Conservation (phyloP, 2,888 invertebrate species). For the Nomada fucata region DNA sequence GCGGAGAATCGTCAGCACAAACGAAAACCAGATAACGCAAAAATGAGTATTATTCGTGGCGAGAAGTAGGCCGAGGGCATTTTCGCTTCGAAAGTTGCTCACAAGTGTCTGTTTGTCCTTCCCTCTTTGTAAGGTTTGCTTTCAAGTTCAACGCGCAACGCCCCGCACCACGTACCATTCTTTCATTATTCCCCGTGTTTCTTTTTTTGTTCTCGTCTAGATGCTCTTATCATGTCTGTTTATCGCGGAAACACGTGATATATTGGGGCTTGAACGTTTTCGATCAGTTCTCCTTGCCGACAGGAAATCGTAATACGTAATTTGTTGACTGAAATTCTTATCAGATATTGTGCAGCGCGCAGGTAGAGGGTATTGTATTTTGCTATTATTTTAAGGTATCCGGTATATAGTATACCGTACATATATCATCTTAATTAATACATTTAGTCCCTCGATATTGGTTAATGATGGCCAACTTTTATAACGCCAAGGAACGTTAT, state of each 20-base stretch:
- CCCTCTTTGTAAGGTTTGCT: slow-evolving; percentile 27
- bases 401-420: too few species aligned
- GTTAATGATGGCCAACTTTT: too few species aligned
- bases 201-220: not conserved
- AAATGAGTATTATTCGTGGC: slow-evolving; percentile 42
- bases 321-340: too few species aligned
- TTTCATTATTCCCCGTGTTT: not conserved
- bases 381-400: too few species aligned
- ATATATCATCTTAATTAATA: too few species aligned
- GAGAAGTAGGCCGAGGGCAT: slow-evolving; percentile 54
- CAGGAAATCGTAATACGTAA: too few species aligned
- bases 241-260: slow-evolving; percentile 2
- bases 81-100: slow-evolving; percentile 45
- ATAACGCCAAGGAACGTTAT: too few species aligned
- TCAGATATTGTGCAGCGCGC: too few species aligned
- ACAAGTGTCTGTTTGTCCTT: slow-evolving; percentile 39
- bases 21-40: slow-evolving; percentile 50
- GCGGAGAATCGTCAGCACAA: slow-evolving; percentile 11
- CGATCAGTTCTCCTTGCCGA: too few species aligned
- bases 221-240: not conserved
- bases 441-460: too few species aligned
- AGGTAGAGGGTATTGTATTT: too few species aligned
- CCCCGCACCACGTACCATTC: not conserved
- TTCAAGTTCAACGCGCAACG: slow-evolving; percentile 16
- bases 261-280: too few species aligned